Percentiles rank a stretch among this genome's conserved stretches.
Evolutionary conservation across 1,140 invertebrate species (phyloP).

Genomic region (Panagrolaimus sp.): DNA sequence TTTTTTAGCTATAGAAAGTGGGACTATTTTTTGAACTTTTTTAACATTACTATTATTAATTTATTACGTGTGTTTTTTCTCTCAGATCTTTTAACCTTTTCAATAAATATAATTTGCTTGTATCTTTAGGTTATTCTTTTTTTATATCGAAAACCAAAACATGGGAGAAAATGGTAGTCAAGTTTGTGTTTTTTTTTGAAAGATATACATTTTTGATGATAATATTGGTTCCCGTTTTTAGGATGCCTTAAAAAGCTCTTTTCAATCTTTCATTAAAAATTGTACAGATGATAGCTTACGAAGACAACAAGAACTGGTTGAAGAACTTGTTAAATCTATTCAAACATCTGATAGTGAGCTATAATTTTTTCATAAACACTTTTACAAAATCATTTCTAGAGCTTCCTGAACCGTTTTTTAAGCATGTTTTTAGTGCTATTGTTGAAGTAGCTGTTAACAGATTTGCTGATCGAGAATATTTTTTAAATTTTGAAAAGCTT

Average conservation of each 20-base stretch:
- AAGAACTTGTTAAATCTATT: background rate
- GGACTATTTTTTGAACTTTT: too few relatives aligned
- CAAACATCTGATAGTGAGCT: background rate
- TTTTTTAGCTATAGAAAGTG: too few relatives aligned
- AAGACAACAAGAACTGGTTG: background rate
- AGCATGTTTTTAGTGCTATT: slow-evolving; percentile 3
- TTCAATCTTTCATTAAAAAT: background rate
- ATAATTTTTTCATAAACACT: too few relatives aligned
- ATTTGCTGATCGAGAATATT: slow-evolving; percentile 8
- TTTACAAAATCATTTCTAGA: background rate
- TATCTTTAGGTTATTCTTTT: too few relatives aligned
- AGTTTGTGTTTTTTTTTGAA: too few relatives aligned
- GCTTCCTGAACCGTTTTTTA: background rate
- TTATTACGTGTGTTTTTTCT: too few relatives aligned
- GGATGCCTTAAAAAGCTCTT: slow-evolving; percentile 3
- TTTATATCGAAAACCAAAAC: too few relatives aligned
- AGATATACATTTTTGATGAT: too few relatives aligned
- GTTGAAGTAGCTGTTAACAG: background rate
- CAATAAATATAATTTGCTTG: too few relatives aligned
- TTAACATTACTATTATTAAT: too few relatives aligned
- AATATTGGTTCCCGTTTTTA: background rate
- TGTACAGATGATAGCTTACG: background rate
- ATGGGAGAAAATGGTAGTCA: background rate
- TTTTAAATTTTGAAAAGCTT: background rate
- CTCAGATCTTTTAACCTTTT: too few relatives aligned